phyloP scores from a whole-genome alignment of 2,113 vertebrate species.

The Copsychus sechellarum region DNA sequence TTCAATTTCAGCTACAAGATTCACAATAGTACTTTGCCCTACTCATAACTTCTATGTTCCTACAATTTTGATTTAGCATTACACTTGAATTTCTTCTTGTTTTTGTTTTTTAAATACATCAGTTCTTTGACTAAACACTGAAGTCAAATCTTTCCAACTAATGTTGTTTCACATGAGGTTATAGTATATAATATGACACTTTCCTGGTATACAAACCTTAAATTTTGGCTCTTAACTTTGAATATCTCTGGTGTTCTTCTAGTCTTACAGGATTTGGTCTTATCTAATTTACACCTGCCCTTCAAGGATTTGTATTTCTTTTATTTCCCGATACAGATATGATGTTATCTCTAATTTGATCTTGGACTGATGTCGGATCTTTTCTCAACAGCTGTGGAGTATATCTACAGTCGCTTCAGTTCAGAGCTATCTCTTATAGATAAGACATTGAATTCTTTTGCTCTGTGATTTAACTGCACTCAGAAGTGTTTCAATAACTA shows the following conservation, averaged over 20 bases:
- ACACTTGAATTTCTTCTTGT: background rate
- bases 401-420: background rate
- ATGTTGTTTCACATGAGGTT: background rate
- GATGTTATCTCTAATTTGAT: slow-evolving; percentile 56
- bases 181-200: background rate
- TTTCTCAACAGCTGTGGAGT: background rate
- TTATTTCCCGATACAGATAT: background rate
- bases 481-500: slow-evolving; percentile 18
- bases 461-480: background rate
- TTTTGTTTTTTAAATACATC: background rate
- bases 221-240: slow-evolving; percentile 5
- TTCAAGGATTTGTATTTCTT: slow-evolving; percentile 53
- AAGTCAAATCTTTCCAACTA: background rate
- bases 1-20: background rate
- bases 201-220: background rate
- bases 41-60: background rate
- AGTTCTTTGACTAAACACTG: background rate
- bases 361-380: background rate
- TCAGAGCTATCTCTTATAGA: background rate
- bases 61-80: background rate
- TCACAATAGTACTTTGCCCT: background rate
- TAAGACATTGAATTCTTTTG: slow-evolving; percentile 5
- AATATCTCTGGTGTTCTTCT: background rate
- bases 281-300: slow-evolving; percentile 29
- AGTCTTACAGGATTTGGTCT: background rate